phyloP scores from a whole-genome alignment of 2,113 vertebrate species.

The Mormoops blainvillei region DNA sequence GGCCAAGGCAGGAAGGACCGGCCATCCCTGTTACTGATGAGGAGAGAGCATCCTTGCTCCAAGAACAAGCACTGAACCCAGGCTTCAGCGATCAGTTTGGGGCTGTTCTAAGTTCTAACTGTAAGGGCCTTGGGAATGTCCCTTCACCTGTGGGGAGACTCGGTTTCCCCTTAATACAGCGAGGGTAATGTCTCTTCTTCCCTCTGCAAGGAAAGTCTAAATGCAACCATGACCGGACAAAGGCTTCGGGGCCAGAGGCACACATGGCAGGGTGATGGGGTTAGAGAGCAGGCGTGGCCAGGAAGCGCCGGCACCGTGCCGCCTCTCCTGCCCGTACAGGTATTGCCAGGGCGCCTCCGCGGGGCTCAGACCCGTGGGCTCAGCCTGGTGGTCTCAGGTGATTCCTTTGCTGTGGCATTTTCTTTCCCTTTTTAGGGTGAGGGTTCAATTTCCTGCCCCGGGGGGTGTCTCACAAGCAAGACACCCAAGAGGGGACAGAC shows the following conservation, averaged over 20 bases:
- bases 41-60: background rate
- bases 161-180: background rate
- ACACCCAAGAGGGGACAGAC: background rate
- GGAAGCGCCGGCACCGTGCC: accelerated
- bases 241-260: background rate
- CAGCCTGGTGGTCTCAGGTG: background rate
- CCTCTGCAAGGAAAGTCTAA: background rate
- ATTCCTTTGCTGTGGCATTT: background rate
- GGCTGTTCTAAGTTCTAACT: background rate
- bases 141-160: background rate
- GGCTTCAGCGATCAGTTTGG: background rate
- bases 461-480: background rate
- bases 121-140: background rate
- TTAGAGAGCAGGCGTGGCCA: accelerated
- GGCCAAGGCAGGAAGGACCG: background rate
- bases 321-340: background rate
- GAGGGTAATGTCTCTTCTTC: background rate
- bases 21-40: background rate
- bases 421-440: background rate
- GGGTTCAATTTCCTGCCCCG: background rate
- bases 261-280: accelerated
- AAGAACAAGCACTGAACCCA: background rate
- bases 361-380: background rate
- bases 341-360: accelerated
- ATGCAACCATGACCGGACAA: background rate